Conservation (phyloP, 2,113 vertebrate genomes). For the Pomatostomus ruficeps region DNA sequence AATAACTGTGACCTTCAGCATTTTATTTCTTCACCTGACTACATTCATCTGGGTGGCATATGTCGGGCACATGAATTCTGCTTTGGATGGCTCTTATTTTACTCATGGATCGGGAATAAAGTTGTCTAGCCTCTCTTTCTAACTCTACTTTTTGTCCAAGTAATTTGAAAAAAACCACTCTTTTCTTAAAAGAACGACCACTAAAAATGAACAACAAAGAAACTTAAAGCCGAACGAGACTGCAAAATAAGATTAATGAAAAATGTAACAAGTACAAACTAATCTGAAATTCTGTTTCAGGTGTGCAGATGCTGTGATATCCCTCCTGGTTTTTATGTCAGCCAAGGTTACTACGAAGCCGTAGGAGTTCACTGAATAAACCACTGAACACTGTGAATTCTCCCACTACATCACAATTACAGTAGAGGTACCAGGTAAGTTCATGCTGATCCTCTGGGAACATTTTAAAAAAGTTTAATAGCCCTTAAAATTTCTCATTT, state of each 20-base stretch:
- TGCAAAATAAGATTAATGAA: background rate
- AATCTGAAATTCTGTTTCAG: background rate
- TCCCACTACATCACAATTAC: constrained; percentile 16
- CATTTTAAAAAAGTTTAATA: constrained; percentile 44
- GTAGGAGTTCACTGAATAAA: background rate
- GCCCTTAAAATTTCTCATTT: constrained; percentile 54
- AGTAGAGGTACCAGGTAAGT: background rate
- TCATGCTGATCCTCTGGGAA: constrained; percentile 12
- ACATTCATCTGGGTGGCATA: background rate
- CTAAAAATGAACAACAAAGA: background rate
- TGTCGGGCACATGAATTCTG: background rate
- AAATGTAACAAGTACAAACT: background rate
- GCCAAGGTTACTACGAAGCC: background rate
- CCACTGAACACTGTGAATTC: background rate
- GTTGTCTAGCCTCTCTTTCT: background rate
- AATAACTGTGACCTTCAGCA: background rate
- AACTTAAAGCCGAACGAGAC: background rate
- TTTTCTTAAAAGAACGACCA: background rate
- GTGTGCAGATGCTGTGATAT: background rate
- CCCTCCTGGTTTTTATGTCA: background rate
- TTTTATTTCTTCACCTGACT: background rate
- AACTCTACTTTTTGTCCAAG: background rate
- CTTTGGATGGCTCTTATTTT: background rate
- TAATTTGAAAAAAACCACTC: background rate
- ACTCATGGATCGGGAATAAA: background rate